A percentile compares a stretch with the other conserved stretches of the same genome.
Evolutionary conservation across 2,797 vertebrate species (phyloP).

Genomic region (Columba guinea): DNA sequence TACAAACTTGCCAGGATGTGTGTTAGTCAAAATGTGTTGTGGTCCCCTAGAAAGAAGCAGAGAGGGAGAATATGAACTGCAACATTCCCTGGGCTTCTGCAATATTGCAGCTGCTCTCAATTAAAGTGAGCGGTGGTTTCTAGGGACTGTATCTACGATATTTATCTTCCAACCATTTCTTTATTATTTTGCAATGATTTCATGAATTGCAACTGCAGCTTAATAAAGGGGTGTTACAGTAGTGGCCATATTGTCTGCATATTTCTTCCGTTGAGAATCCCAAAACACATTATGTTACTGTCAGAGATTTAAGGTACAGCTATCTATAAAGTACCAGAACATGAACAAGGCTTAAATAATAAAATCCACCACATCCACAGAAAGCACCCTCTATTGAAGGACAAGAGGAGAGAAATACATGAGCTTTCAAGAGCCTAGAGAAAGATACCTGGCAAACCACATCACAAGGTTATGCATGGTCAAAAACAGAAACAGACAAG

Average conservation of each 20-base stretch:
- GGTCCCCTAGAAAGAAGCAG: not conserved
- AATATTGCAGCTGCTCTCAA: slow-evolving; percentile 66
- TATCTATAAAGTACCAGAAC: not conserved
- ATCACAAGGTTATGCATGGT: not conserved
- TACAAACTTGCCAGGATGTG: not conserved
- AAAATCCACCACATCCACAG: not conserved
- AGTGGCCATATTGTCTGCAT: slow-evolving; percentile 4
- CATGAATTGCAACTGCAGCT: slow-evolving; percentile 31
- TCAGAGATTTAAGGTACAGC: slow-evolving; percentile 4
- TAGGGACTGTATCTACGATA: slow-evolving; percentile 10
- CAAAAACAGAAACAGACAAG: not conserved
- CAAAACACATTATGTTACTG: not conserved
- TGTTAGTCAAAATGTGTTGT: not conserved
- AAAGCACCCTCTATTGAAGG: not conserved
- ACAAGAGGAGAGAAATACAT: not conserved
- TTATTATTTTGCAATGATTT: slow-evolving; percentile 46
- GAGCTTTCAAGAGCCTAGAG: not conserved
- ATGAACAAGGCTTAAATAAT: not conserved
- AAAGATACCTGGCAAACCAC: not conserved
- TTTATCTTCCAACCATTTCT: slow-evolving; percentile 48
- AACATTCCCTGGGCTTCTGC: slow-evolving; percentile 38
- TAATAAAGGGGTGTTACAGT: slow-evolving; percentile 33
- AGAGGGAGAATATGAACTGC: slow-evolving; percentile 25
- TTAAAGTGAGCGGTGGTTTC: slow-evolving; percentile 55
- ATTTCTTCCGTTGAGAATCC: slow-evolving; percentile 27